A percentile compares a stretch with the other conserved stretches of the same genome.
These are phyloP conservation scores for Parazoanthus atlanticus DNA, from an alignment of 92 coral and sea anemone genomes.

Conservation along the genomic window DNA sequence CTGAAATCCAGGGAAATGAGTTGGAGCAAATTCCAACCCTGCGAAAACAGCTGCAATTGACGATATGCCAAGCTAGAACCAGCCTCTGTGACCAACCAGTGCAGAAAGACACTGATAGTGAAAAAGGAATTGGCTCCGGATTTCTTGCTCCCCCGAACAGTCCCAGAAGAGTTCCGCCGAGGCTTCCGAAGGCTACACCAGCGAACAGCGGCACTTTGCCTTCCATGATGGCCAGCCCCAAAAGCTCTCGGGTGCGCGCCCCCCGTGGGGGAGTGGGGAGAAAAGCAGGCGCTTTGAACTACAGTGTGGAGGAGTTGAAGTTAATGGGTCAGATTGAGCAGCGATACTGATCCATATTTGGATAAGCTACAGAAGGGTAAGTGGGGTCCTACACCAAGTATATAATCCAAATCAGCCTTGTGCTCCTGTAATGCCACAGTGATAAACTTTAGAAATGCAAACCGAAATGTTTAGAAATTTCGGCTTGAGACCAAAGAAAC, in stretches of 20 bases:
- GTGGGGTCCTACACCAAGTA: neutral
- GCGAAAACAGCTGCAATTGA: neutral
- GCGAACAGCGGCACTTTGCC: too few relatives aligned
- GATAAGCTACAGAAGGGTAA: neutral
- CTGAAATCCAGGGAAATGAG: neutral
- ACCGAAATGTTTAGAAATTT: too few relatives aligned
- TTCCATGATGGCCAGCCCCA: constrained; percentile 4
- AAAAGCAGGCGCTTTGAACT: neutral
- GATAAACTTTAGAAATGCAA: neutral
- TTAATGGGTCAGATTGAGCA: constrained; percentile 8
- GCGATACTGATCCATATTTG: neutral
- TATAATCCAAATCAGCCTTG: too few relatives aligned
- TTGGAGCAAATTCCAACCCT: neutral
- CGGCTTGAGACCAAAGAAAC: too few relatives aligned
- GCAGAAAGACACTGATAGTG: neutral
- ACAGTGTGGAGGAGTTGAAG: constrained; percentile 16
- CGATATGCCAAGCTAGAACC: neutral
- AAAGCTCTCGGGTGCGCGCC: neutral
- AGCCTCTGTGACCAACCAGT: neutral
- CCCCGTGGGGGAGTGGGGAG: neutral
- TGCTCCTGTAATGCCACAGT: too few relatives aligned
- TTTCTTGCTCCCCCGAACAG: neutral
- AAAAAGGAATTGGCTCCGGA: neutral
- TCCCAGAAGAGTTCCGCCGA: neutral
- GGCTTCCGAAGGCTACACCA: neutral